Percentiles rank a stretch among this genome's conserved stretches.
Evolutionary conservation across 1,140 invertebrate species (phyloP).

Genomic region (Dendroctonus valens): DNA sequence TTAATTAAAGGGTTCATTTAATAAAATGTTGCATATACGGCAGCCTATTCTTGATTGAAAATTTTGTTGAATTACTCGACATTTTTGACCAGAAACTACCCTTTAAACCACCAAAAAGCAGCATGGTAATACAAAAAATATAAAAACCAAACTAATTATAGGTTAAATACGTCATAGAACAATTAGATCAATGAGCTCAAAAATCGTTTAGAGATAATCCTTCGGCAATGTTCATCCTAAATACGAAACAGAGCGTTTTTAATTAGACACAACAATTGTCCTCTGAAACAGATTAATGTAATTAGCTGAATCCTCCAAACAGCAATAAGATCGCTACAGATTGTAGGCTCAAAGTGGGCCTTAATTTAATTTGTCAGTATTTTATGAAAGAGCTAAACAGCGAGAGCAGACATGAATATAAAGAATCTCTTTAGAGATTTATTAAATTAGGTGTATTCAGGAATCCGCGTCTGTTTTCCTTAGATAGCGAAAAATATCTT

Average conservation of each 20-base stretch:
- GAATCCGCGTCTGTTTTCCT: background rate
- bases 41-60: too few relatives aligned
- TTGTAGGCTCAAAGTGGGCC: constrained; percentile 19
- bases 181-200: background rate
- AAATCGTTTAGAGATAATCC: background rate
- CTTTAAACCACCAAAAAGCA: too few relatives aligned
- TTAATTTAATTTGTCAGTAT: constrained; percentile 22
- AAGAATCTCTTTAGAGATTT: constrained; percentile 15
- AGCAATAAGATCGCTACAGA: constrained; percentile 17
- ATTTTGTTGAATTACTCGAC: too few relatives aligned
- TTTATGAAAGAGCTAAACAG: constrained; percentile 21
- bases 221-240: background rate
- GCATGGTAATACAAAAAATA: too few relatives aligned
- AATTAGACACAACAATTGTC: constrained; percentile 24
- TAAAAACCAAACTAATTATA: too few relatives aligned
- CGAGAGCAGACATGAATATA: constrained; percentile 15
- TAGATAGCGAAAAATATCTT: too few relatives aligned
- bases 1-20: too few relatives aligned
- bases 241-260: constrained; percentile 9
- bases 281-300: constrained; percentile 17
- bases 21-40: too few relatives aligned
- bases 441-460: constrained; percentile 8
- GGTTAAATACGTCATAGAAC: too few relatives aligned
- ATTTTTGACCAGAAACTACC: too few relatives aligned
- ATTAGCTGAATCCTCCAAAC: constrained; percentile 11